Base-by-base conservation (phyloP, 2,113 vertebrate genomes). In the Tautogolabrus adspersus region DNA sequence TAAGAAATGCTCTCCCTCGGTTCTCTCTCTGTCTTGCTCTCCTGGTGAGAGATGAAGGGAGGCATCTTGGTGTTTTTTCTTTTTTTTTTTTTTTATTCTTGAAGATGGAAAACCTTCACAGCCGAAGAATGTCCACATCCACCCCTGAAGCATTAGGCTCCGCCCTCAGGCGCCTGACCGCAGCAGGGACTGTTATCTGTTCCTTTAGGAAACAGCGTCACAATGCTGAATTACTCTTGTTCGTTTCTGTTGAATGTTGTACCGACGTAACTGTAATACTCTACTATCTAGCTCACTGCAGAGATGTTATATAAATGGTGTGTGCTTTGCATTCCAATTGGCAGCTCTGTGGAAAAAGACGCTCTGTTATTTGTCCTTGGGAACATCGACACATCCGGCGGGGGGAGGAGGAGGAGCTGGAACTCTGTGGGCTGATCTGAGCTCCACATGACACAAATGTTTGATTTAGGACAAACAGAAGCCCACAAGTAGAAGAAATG, bases 41-140 rank as follows among this genome's bases (percentile, higher is more conserved):
- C 81, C 89, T 76, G 81, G 88, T 74, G 86, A 91, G 86, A 87
- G 72, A 71, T 30, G 66, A 19, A 65, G 80, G 79, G 83, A 81
- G 3, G 51, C 26, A 21, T 57, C 57, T 64, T 37, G 55, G 58
- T 54, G 71, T 66, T 56, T 51, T 42, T 42, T 9, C 2, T 10
- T n/a, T 61, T 46, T 40, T 23, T 64, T 38, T 9, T 52, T 75
- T 12, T 69, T 57, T 65, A 38, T 69, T 72, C 77, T 80, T 60
- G 5, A 78, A 82, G 86, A 77, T 87, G 85, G 66, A 85, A 81
- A 80, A 83, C 66, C 1, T 65, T 91, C 81, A 77, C 88, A 87
- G 88, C 90, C 52, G 73, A 93, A 82, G 90, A 92, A 92, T 93
- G 92, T 93, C 87, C 83, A 79, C 77, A 59, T 54, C 34, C 66